Conservation (phyloP, 2,113 vertebrate species). For the Pandion haliaetus region DNA sequence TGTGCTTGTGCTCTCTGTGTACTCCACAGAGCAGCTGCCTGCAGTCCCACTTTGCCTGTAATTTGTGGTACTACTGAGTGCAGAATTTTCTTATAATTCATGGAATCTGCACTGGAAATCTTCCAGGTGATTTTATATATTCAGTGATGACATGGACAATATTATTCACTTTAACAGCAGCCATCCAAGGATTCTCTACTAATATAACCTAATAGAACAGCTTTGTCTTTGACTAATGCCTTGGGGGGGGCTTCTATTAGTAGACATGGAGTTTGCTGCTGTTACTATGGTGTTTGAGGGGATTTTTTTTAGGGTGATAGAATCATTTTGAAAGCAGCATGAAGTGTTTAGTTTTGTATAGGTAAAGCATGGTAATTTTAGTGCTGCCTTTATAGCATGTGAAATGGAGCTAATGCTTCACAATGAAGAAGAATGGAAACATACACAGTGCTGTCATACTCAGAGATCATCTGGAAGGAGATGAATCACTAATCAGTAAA, state of each 20-base stretch:
- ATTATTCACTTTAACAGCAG: not conserved
- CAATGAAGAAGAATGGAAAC: not conserved
- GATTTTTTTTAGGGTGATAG: not conserved
- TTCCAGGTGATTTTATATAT: not conserved
- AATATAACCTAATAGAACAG: not conserved
- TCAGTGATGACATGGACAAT: not conserved
- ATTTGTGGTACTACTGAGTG: not conserved
- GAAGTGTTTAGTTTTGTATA: not conserved
- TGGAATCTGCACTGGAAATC: not conserved
- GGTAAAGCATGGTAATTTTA: not conserved
- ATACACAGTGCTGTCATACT: not conserved
- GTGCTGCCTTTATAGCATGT: not conserved
- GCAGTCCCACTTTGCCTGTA: not conserved
- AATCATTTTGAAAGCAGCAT: not conserved
- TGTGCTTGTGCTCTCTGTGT: not conserved
- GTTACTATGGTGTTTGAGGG: not conserved
- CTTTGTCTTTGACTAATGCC: not conserved
- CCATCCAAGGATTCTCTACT: not conserved
- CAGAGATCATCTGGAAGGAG: not conserved
- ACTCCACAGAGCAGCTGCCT: not conserved
- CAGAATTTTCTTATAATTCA: not conserved
- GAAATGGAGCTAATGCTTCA: not conserved
- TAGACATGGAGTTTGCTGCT: not conserved
- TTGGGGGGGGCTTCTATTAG: not conserved
- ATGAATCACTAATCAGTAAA: conserved; percentile 6